Percentiles rank a stretch among this genome's conserved stretches.
Evolutionary conservation across 1,140 invertebrate genomes (phyloP).

Genomic region (Drosophila mayri): DNA sequence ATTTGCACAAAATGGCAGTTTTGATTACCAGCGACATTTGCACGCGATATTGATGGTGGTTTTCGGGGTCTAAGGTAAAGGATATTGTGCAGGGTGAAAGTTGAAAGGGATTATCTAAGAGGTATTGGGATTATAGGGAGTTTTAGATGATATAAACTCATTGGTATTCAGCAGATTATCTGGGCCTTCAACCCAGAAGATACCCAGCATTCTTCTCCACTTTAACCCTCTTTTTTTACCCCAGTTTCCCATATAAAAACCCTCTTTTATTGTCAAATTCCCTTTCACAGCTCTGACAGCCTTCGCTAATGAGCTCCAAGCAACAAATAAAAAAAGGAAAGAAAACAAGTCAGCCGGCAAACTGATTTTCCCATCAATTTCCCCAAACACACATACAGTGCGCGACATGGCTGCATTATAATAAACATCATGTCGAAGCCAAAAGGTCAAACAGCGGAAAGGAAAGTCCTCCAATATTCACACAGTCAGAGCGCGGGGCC

Average conservation of each 20-base stretch:
- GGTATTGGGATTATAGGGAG: neutral
- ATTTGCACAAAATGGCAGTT: slow-evolving; percentile 66
- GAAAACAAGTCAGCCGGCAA: neutral
- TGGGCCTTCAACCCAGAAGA: neutral
- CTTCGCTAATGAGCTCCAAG: slow-evolving; percentile 30
- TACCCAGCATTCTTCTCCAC: rapidly evolving
- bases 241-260: neutral
- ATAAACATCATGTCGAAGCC: slow-evolving; percentile 59
- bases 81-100: neutral
- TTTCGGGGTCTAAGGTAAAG: neutral
- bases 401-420: slow-evolving; percentile 50
- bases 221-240: neutral
- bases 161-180: neutral
- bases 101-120: neutral
- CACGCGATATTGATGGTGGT: slow-evolving; percentile 35
- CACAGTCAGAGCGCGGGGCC: slow-evolving; percentile 19
- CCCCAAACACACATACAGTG: slow-evolving; percentile 20
- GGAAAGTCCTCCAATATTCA: slow-evolving; percentile 56
- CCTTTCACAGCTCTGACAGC: slow-evolving; percentile 36
- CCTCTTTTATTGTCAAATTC: slow-evolving; percentile 17
- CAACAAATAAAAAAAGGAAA: neutral
- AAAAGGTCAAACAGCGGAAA: slow-evolving; percentile 50
- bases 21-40: slow-evolving; percentile 52
- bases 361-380: slow-evolving; percentile 53
- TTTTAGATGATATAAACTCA: neutral